Evolutionary conservation across 2,797 vertebrate species (phyloP).

Genomic region (Otus scops): DNA sequence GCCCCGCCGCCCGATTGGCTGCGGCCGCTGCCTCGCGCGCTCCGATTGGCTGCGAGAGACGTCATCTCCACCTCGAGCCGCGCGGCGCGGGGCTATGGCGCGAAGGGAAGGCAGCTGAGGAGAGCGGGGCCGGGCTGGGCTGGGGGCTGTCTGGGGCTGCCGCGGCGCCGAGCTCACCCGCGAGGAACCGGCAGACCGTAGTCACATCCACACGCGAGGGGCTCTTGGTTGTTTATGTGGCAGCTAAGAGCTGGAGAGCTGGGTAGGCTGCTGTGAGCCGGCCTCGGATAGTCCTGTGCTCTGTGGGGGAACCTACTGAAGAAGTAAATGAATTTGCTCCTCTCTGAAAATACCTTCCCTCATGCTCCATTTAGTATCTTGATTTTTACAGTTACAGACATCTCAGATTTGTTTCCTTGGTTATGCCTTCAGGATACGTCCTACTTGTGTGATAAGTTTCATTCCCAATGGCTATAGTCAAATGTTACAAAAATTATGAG

Average conservation of each 20-base stretch:
- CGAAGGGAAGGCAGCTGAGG: accelerated
- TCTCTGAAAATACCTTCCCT: background rate
- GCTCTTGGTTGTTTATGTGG: no score
- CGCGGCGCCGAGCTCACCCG: accelerated
- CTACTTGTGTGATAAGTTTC: background rate
- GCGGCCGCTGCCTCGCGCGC: accelerated
- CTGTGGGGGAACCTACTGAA: background rate
- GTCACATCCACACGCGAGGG: accelerated
- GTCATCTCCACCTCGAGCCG: background rate
- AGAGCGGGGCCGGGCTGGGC: accelerated
- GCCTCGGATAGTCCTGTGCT: background rate
- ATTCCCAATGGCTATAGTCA: background rate
- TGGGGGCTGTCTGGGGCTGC: accelerated
- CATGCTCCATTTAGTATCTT: accelerated
- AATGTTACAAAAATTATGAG: background rate
- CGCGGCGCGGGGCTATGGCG: accelerated
- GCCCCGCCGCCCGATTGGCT: accelerated
- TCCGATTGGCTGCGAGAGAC: background rate
- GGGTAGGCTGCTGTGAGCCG: background rate
- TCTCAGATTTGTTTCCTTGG: background rate
- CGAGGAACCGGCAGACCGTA: accelerated
- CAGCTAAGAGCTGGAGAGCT: background rate
- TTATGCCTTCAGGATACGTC: background rate
- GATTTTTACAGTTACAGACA: background rate
- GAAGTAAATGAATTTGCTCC: background rate